Conservation (phyloP, 2,113 vertebrate species). For the Gila orcuttii region DNA sequence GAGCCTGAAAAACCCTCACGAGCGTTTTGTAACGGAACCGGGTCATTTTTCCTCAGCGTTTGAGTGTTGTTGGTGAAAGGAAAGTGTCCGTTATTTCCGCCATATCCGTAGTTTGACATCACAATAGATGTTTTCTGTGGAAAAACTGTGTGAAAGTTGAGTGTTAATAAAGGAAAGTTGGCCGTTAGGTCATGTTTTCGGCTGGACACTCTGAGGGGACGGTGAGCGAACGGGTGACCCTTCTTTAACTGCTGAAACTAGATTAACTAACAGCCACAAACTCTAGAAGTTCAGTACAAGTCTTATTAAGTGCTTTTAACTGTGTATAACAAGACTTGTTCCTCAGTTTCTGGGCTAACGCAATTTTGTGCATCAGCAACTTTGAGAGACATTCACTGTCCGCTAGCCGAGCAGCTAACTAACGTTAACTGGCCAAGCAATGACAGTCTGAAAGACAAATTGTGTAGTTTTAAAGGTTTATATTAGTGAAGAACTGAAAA, state of each 20-base stretch:
- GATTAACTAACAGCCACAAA: neutral
- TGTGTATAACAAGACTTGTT: neutral
- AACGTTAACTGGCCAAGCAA: neutral
- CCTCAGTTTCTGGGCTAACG: neutral
- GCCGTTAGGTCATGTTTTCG: conserved; percentile 5
- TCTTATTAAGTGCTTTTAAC: neutral
- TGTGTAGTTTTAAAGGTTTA: neutral
- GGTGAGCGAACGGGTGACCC: neutral
- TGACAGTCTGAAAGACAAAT: neutral
- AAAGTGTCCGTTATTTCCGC: neutral
- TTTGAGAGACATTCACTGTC: neutral
- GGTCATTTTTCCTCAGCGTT: neutral
- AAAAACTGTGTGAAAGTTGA: neutral
- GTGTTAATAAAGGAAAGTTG: conserved; percentile 22
- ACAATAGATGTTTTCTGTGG: neutral
- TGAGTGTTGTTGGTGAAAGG: neutral
- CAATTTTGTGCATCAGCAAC: conserved; percentile 6
- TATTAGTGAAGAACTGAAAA: neutral
- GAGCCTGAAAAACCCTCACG: neutral
- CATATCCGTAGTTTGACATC: neutral
- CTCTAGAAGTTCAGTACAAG: neutral
- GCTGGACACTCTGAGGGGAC: conserved; percentile 30
- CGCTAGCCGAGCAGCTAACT: conserved; percentile 34
- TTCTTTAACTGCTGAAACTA: conserved; percentile 13
- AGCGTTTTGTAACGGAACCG: conserved; percentile 38